Evolutionary conservation across 2,888 invertebrate genomes (phyloP), one percentile per base, ranked within the genome.

Genomic region (Hyalella azteca): DNA sequence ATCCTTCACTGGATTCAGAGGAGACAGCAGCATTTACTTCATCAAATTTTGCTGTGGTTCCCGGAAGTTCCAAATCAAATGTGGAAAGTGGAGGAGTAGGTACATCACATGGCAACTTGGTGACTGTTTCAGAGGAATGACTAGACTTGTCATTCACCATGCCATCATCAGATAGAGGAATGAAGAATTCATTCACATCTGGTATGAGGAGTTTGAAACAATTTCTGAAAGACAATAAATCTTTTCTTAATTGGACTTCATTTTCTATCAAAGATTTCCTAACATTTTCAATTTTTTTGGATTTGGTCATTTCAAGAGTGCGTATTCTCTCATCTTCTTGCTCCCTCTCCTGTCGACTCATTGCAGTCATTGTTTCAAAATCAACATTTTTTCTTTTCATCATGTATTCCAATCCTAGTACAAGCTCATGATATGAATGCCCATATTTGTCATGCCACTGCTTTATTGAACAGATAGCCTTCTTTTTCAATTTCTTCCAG

Each of bases 391-490:
- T 88, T 81, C 88, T 88, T 49, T 87, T 87, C 81, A 87, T 87
- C 29, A 90, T 86, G 85, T 87, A 90, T 49, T 88, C 88, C 81
- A 89, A 89, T 2, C 88, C 90, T 40, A 89, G 85, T 2, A 86
- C 85, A 15, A 91, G 86, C 85, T 89, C 88, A 82, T 88, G 88
- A 86, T 90, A 90, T 13, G 87, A 88, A 7, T 86, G 84, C 15
- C 89, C 89, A 87, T 87, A 91, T 73, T 88, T 87, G 3, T 87
- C 86, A 81, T 89, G 86, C 91, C 91, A 91, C 50, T 88, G 86
- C 77, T 89, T 88, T 39, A 91, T 87, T 13, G 88, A 87, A 85
- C 87, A 87, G 19, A 90, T 86, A n/a, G 89, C 87, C 60, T 87
- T 86, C 15, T 86, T 85, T 85, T 89, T 89, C 79, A 91, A 86